Conservation (phyloP, 64 coral and sea anemone genomes). For the Pachyseris speciosa region DNA sequence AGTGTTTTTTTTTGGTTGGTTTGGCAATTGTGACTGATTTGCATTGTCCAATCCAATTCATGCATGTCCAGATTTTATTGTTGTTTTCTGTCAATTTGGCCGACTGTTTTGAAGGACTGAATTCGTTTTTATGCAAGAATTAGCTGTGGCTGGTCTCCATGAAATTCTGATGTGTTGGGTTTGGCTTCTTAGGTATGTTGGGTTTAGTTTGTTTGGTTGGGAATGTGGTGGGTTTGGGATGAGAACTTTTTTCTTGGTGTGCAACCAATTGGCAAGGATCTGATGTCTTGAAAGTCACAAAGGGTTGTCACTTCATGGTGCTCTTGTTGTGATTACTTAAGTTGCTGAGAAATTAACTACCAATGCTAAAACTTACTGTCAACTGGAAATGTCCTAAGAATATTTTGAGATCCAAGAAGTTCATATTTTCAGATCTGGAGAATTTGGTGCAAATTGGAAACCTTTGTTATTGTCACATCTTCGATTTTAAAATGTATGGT, state of each 20-base stretch:
- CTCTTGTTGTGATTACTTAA: neutral
- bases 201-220: neutral
- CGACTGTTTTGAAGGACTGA: neutral
- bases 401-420: too few species aligned
- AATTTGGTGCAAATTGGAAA: too few species aligned
- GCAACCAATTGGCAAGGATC: neutral
- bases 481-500: too few species aligned
- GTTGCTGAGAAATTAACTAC: too few species aligned
- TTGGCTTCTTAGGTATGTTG: neutral
- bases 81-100: neutral
- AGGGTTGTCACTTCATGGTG: neutral
- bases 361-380: neutral
- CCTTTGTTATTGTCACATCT: too few species aligned
- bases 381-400: too few species aligned
- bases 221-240: neutral
- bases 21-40: neutral
- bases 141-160: neutral
- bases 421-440: too few species aligned
- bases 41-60: neutral
- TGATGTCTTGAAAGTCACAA: neutral
- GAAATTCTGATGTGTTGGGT: constrained; percentile 43
- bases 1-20: neutral
- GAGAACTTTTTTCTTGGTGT: too few species aligned
- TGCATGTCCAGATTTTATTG: too few species aligned
- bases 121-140: neutral